Evolutionary conservation across 2,888 invertebrate species (phyloP), one percentile per base, ranked within the genome.

Genomic region (Exephanes ischioxanthus): DNA sequence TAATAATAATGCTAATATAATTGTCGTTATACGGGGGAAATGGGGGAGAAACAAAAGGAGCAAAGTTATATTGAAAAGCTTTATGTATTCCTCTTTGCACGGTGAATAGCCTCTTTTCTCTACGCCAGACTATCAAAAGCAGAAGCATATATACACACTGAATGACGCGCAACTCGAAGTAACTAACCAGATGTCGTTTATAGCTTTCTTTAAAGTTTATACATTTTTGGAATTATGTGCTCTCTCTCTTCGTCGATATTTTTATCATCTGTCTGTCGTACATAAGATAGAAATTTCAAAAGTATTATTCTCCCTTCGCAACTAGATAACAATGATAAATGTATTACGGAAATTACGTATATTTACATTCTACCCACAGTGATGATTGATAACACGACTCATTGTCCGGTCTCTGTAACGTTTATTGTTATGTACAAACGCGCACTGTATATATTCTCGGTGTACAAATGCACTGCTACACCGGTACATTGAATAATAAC

Each of bases 111-210:
- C 55, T 61, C 67, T 72, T 80, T 37, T 37, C 6, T 45, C 48
- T 26, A 48, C 30, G 6, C 6, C 30, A n/a, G 22, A n/a, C n/a
- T 26, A 7, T 58, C 58, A 22, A 45, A 45, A 45, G 45, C 45
- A 45, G 45, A 45, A 45, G 11, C 45, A 4, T 4, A 45, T 14
- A 16, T 45, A 45, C 45, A 45, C 3, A 1, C 67, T 72, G 51
- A 81, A 79, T 82, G 82, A 87, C 86, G 85, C 88, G 86, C 87
- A 61, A 51, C 84, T 80, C 81, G 68, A 81, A 83, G 85, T 84
- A 83, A 79, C 84, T 73, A 66, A 82, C 75, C 80, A 70, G 78
- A 86, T 85, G 85, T 85, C 84, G 83, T 86, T 84, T 4, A 45
- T 75, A 48, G 70, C 53, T 79, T 78, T 81, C 53, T 26, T 53